Evolutionary conservation across 2,113 vertebrate genomes (phyloP), one percentile per base, ranked within the genome.

Genomic region (Dipodomys spectabilis): DNA sequence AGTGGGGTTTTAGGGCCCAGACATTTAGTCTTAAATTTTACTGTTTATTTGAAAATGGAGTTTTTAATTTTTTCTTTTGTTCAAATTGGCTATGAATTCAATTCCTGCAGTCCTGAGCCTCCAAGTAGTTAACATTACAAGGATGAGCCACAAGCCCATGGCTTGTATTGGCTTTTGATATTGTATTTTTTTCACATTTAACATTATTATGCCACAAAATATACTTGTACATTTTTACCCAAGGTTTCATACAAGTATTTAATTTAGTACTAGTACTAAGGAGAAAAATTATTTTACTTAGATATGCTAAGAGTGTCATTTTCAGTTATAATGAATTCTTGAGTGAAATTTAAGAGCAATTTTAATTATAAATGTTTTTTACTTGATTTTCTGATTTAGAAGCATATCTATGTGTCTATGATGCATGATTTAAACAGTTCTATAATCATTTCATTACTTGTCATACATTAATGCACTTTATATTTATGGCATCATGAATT

Each of bases 401-500:
- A 88, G 6, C 28, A 19, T 75, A 75, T 64, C 22, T 20, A 49
- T 25, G 5, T 3, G 79, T 89, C 79, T 73, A 23, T 69, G 49
- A 86, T 16, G 53, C 28, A 65, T 28, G 10, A 72, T 80, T 96
- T 94, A 73, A 90, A 91, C 77, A 89, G 53, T 57, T 81, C 6
- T 88, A 2, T 88, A 79, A 92, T 82, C 11, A 15, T 69, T 92
- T n/a, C 20, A 49, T 75, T 35, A 57, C 8, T 82, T 69, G 16
- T 89, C 23, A 91, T 91, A 75, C 3, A 32, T 45, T 81, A 89
- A 62, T 64, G 7, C 10, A 28, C 23, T 82, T 91, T 22, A 25
- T 74, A 64, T 84, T 79, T 84, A 78, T 82, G 32, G 22, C 77
- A 78, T 16, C 77, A 77, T 77, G 6, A 85, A 69, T 86, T 86